phyloP scores from a whole-genome alignment of 1,140 invertebrate genomes.

The Lerema accius region DNA sequence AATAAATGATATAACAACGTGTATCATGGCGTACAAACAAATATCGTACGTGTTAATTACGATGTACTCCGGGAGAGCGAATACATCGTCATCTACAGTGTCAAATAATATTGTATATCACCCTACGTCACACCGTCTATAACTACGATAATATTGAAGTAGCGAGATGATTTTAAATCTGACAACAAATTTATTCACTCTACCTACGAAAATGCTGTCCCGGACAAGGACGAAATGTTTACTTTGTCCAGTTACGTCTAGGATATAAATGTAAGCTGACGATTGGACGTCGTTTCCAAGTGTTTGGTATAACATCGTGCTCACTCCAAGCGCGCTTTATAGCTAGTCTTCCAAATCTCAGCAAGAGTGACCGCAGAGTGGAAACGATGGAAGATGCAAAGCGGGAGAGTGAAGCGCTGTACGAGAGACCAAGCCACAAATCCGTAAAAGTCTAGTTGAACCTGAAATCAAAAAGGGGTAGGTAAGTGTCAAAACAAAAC shows the following conservation, averaged over 20 bases:
- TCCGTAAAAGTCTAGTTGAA: constrained; percentile 96
- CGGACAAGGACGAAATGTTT: constrained; percentile 74
- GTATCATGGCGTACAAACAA: constrained; percentile 37
- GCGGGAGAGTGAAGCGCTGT: constrained; percentile 95
- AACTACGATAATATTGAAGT: constrained; percentile 59
- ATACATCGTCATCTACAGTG: constrained; percentile 36
- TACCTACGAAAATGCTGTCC: constrained; percentile 74
- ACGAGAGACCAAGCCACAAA: constrained; percentile 97
- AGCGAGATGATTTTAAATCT: constrained; percentile 61
- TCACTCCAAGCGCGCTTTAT: constrained; percentile 94
- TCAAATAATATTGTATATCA: constrained; percentile 44
- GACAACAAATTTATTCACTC: constrained; percentile 61
- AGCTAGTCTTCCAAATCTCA: constrained; percentile 99
- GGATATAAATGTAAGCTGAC: constrained; percentile 39
- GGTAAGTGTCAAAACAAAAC: no score
- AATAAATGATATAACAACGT: constrained; percentile 12
- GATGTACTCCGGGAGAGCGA: constrained; percentile 60
- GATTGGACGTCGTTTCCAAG: constrained; percentile 50
- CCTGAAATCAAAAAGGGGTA: constrained; percentile 66
- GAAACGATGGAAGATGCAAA: constrained; percentile 98
- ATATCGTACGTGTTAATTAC: constrained; percentile 34
- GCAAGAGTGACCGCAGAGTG: constrained; percentile 98
- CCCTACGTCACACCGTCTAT: constrained; percentile 53
- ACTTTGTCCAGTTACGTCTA: constrained; percentile 42
- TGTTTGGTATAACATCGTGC: constrained; percentile 30